Evolutionary conservation across 1,140 invertebrate genomes (phyloP), one percentile per base, ranked within the genome.

Genomic region (Amphibalanus amphitrite): DNA sequence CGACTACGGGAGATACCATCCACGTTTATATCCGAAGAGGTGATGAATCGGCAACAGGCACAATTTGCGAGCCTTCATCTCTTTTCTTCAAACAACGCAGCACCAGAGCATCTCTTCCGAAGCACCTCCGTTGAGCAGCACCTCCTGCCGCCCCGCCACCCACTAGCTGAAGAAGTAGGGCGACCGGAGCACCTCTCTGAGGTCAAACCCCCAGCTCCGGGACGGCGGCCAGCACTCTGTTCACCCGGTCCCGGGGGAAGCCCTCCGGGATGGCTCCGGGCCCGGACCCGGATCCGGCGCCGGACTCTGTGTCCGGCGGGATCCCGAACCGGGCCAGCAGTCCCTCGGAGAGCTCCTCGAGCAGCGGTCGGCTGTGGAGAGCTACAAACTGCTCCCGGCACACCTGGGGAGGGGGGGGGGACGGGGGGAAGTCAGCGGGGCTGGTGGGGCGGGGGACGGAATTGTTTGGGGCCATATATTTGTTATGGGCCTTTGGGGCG

Each of bases 351-450:
- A 98, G 82, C 80, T 97, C 82, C 78, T 97, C 87, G 65, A 99
- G 82, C 73, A 99, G 92, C 0, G 95, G 94, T 78, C 96, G 84
- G 28, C 88, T 90, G 81, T 99, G 95, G 15, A 99, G 83, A 0
- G 88, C 86, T 20, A 98, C 89, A 83, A 99, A 99, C 81, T 99
- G 94, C 79, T 99, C 88, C 65, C 97, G 84, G 78, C 95, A 98
- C 70, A 95, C 88, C 88, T 91, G 81, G 72, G 81, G 82, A 78
- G 77, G 73, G 72, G 73, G 72, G 71, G 71, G 74, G n/a, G n/a
- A n/a, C n/a, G n/a, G n/a, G n/a, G n/a, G n/a, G n/a, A n/a, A n/a
- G n/a, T n/a, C n/a, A n/a, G n/a, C n/a, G n/a, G n/a, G n/a, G n/a
- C n/a, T n/a, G n/a, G n/a, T n/a, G n/a, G n/a, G n/a, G n/a, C n/a